A percentile compares a stretch with the other conserved stretches of the same genome.
phyloP scores from a whole-genome alignment of 2,888 invertebrate genomes.

The Drosophila pseudotalamancana region DNA sequence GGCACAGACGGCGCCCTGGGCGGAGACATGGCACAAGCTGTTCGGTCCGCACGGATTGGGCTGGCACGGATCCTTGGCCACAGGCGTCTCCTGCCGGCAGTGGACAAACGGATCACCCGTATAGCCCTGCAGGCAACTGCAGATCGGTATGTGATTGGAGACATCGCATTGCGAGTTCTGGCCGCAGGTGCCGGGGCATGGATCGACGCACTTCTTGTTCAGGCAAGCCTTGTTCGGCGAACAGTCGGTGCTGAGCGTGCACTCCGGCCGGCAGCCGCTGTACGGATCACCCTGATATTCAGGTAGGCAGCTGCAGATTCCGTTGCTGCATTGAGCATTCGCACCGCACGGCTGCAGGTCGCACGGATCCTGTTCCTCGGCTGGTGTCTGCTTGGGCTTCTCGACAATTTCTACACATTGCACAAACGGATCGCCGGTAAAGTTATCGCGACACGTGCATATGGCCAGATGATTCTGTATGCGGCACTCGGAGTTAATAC shows the following conservation, averaged over 20 bases:
- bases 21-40: conserved; percentile 85
- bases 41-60: conserved; percentile 85
- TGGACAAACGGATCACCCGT: conserved; percentile 92
- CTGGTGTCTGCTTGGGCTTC: conserved; percentile 85
- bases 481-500: conserved; percentile 89
- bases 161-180: conserved; percentile 93
- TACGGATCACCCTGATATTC: conserved; percentile 95
- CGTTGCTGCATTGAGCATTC: conserved; percentile 93
- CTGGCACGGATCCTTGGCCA: conserved; percentile 83
- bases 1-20: conserved; percentile 90
- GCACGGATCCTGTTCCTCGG: conserved; percentile 87
- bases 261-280: conserved; percentile 93
- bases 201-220: conserved; percentile 93
- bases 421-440: conserved; percentile 89
- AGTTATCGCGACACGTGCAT: conserved; percentile 87
- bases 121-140: conserved; percentile 89
- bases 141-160: conserved; percentile 92
- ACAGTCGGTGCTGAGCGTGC: conserved; percentile 93
- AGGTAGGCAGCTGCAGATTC: conserved; percentile 91
- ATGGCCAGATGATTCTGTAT: conserved; percentile 89
- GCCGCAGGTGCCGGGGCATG: conserved; percentile 93
- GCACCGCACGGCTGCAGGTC: conserved; percentile 94
- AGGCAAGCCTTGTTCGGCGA: conserved; percentile 90
- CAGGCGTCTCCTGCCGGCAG: conserved; percentile 85
- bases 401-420: conserved; percentile 86